Base-by-base conservation (phyloP, 2,113 vertebrate species). In the Poecile atricapillus region DNA sequence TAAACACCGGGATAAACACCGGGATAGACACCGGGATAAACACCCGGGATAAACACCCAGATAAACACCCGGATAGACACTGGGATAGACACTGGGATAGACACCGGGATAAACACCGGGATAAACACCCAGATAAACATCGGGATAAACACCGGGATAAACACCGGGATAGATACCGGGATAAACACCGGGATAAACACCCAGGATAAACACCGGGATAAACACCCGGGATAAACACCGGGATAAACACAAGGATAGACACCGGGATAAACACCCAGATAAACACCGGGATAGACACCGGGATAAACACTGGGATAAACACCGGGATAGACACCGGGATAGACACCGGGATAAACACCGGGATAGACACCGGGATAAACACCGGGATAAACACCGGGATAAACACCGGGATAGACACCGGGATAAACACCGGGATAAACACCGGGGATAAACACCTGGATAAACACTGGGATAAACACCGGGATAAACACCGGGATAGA, bases 351-450 rank as follows among this genome's bases (percentile, higher is more conserved):
- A 35, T 18, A 39, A 39, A 39, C 37, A 9, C 37, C 8, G 27
- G 28, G 39, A n/a, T 7, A 13, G 1, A 31, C 16, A 33, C 30
- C 2, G 2, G 49, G 37, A 39, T 23, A 4, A 4, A n/a, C 13
- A 9, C n/a, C 11, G 24, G 24, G 37, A 43, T 14, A 41, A 2
- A 63, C 18, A 14, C 64, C 2, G 15, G 44, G 31, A 63, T 20
- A 39, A 9, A 31, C 10, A 21, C 62, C 15, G 56, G 56, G 14
- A 59, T 16, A 37, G 15, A 64, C 20, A 31, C 10, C 7, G 2
- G 60, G 27, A 43, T 43, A 39, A 39, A 39, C 37, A 9, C 37
- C 37, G 37, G 37, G 37, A 39, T 39, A 39, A 39, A 39, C 37
- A 37, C 37, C 37, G 9, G 10, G 37, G 37, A 39, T 39, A 39